Conservation (phyloP, 2,888 invertebrate species). For the Teleogryllus oceanicus region DNA sequence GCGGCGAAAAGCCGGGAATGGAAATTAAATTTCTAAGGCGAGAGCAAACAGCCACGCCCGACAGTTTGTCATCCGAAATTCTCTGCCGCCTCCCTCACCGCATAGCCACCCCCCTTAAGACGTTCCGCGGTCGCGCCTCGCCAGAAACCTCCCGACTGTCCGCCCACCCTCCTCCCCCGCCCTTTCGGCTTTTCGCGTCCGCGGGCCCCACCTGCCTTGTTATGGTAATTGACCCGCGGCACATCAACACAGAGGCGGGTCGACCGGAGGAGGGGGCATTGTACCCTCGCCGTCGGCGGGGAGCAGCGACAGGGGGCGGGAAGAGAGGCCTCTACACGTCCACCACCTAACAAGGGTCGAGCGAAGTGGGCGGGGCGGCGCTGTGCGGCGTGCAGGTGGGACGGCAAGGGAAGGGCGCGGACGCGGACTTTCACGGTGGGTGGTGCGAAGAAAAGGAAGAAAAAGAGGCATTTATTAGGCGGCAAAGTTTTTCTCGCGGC, state of each 20-base stretch:
- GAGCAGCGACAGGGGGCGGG: background rate
- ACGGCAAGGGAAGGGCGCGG: too few relatives aligned
- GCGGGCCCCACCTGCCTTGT: background rate
- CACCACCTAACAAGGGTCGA: background rate
- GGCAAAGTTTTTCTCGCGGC: background rate
- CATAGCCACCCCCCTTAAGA: too few relatives aligned
- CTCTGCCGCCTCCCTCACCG: background rate
- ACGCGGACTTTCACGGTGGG: background rate
- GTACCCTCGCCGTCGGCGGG: background rate
- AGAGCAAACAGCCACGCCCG: background rate
- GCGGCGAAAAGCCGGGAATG: too few relatives aligned
- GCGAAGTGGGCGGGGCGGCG: background rate
- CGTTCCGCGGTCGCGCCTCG: background rate
- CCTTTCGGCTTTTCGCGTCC: background rate
- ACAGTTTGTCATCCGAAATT: background rate
- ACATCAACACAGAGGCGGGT: background rate
- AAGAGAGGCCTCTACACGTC: background rate
- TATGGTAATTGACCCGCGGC: background rate
- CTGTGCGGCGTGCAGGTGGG: background rate
- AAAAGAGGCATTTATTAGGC: background rate
- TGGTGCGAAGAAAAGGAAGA: background rate
- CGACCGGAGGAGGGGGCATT: background rate
- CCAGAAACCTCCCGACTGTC: background rate
- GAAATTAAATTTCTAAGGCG: too few relatives aligned
- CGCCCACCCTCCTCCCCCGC: background rate